Evolutionary conservation across 2,888 invertebrate species (phyloP).

Genomic region (Drosophila silvestris): DNA sequence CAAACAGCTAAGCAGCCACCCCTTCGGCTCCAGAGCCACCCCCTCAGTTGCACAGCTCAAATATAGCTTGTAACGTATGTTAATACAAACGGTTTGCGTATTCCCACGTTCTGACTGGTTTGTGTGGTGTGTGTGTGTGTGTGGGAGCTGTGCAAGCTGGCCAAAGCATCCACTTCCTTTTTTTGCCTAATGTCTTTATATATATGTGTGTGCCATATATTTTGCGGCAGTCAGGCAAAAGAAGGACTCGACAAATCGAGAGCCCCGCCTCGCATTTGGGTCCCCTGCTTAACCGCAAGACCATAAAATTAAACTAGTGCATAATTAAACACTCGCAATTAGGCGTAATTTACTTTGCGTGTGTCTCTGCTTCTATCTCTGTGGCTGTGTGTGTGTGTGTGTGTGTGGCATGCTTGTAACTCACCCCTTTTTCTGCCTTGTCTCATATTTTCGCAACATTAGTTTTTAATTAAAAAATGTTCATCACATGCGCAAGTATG

Average conservation of each 20-base stretch:
- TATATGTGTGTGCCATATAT: conserved; percentile 51
- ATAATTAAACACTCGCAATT: conserved; percentile 84
- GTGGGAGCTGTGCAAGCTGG: conserved; percentile 24
- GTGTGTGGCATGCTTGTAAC: conserved; percentile 8
- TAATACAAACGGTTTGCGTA: conserved; percentile 61
- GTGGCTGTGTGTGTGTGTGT: conserved; percentile 29
- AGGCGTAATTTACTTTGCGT: conserved; percentile 82
- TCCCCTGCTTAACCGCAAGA: conserved; percentile 63
- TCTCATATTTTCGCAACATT: conserved; percentile 82
- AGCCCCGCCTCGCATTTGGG: background rate
- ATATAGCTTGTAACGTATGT: conserved; percentile 56
- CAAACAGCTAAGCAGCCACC: conserved; percentile 11
- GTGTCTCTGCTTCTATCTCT: conserved; percentile 31
- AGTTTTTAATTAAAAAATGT: conserved; percentile 84
- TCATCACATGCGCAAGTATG: conserved; percentile 58
- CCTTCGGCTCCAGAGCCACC: conserved; percentile 5
- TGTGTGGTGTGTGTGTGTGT: conserved; percentile 6
- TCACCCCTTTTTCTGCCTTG: conserved; percentile 26
- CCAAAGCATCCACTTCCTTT: conserved; percentile 47
- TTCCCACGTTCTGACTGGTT: conserved; percentile 41
- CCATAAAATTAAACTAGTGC: conserved; percentile 83
- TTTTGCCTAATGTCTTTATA: conserved; percentile 69
- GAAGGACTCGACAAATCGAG: conserved; percentile 44
- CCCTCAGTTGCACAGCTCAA: conserved; percentile 22
- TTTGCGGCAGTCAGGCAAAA: conserved; percentile 43